Conservation (phyloP, 2,113 vertebrate species). For the Buteo buteo region DNA sequence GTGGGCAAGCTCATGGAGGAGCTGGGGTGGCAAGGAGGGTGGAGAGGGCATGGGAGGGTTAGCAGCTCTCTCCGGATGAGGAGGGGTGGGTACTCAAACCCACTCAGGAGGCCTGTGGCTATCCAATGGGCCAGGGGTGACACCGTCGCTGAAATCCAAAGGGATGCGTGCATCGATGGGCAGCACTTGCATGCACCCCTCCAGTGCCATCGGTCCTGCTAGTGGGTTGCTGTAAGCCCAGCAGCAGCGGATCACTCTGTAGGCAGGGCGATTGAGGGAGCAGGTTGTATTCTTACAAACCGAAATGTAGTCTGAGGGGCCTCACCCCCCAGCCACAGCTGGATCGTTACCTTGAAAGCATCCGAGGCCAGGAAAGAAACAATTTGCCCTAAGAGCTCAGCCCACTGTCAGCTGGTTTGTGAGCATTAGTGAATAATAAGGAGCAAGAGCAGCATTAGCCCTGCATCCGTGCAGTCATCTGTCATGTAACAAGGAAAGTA, state of each 20-base stretch:
- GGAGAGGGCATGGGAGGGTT: not conserved
- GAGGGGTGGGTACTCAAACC: not conserved
- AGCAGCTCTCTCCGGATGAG: not conserved
- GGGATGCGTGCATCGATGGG: rapidly evolving
- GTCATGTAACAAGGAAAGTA: slow-evolving; percentile 26
- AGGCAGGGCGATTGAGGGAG: not conserved
- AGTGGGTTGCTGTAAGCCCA: rapidly evolving
- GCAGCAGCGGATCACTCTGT: rapidly evolving
- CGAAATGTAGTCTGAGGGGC: not conserved
- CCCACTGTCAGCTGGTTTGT: slow-evolving; percentile 8
- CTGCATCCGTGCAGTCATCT: not conserved
- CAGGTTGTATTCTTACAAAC: not conserved
- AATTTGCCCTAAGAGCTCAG: slow-evolving; percentile 26
- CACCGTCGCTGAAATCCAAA: rapidly evolving
- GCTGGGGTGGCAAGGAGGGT: not conserved
- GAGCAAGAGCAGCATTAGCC: slow-evolving; percentile 35
- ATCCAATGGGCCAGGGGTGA: rapidly evolving
- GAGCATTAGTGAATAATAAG: slow-evolving; percentile 32
- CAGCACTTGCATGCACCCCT: rapidly evolving
- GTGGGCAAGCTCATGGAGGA: not conserved
- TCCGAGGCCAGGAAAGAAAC: not conserved
- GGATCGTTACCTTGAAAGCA: not conserved
- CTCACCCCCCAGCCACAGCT: not conserved
- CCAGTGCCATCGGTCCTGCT: rapidly evolving
- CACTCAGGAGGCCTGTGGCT: not conserved